Percentiles rank a stretch among this genome's conserved stretches.
Evolutionary conservation across 2,797 vertebrate genomes (phyloP).

Genomic region (Karalla daura): DNA sequence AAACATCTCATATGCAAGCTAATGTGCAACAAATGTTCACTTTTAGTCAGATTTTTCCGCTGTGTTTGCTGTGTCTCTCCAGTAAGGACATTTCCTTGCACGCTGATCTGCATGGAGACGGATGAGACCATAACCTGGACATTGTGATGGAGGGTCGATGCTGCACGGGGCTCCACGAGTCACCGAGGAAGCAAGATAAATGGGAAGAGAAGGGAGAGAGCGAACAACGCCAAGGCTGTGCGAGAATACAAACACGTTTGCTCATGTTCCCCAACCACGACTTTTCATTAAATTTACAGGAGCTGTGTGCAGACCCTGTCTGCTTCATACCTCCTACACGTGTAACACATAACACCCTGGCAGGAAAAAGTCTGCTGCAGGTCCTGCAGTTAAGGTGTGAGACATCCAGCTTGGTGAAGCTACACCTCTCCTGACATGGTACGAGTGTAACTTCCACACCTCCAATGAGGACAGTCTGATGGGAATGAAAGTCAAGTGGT

Average conservation of each 20-base stretch:
- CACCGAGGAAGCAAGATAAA: not conserved
- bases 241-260: not conserved
- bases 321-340: not conserved
- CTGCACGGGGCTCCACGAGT: not conserved
- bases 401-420: constrained; percentile 5
- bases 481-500: not conserved
- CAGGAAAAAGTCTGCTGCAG: not conserved
- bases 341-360: not conserved
- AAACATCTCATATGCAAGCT: not conserved
- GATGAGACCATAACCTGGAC: not conserved
- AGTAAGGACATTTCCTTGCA: not conserved
- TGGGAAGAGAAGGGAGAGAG: not conserved
- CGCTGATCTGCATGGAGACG: not conserved
- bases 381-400: not conserved
- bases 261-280: not conserved
- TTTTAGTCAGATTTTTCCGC: not conserved
- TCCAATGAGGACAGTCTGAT: constrained; percentile 1
- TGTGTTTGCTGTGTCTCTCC: not conserved
- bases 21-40: not conserved
- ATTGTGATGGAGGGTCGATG: not conserved
- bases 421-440: not conserved
- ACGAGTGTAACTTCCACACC: constrained; percentile 1
- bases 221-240: not conserved
- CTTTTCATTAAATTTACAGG: constrained; percentile 8
- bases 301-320: not conserved